Conservation (phyloP, 2,888 invertebrate species). For the Coenonympha glycerion region DNA sequence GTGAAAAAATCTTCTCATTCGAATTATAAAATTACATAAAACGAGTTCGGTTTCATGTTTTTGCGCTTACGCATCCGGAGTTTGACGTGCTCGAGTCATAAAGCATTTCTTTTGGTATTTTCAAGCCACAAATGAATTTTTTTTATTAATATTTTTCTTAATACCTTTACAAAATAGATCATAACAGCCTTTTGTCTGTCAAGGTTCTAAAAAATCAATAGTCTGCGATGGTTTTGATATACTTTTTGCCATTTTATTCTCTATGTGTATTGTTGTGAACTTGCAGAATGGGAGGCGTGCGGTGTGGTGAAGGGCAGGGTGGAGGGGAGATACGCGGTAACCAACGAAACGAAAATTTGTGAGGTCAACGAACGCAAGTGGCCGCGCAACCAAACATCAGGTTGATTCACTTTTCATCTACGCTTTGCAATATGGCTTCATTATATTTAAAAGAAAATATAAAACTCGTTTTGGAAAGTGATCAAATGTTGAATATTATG, state of each 20-base stretch:
- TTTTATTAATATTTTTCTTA: not conserved
- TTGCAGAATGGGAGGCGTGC: constrained; percentile 52
- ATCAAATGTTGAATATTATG: constrained; percentile 4
- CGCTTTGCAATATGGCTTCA: constrained; percentile 52
- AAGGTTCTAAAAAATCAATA: not conserved
- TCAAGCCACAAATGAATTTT: constrained; percentile 17
- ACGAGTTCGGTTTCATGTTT: constrained; percentile 39
- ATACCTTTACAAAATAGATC: constrained; percentile 11
- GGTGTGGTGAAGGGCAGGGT: constrained; percentile 32
- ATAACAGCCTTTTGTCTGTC: constrained; percentile 11
- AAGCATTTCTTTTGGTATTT: constrained; percentile 28
- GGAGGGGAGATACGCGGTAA: constrained; percentile 46
- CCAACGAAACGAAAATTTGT: constrained; percentile 76
- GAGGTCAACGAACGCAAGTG: constrained; percentile 71
- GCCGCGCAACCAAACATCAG: constrained; percentile 68
- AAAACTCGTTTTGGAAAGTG: constrained; percentile 47
- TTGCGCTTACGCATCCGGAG: constrained; percentile 36
- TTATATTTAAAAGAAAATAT: constrained; percentile 33
- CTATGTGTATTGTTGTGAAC: constrained; percentile 46
- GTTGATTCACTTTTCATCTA: constrained; percentile 76
- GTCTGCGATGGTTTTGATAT: constrained; percentile 1
- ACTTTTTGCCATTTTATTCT: constrained; percentile 41
- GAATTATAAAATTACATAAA: constrained; percentile 34
- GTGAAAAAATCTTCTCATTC: constrained; percentile 29
- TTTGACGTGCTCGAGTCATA: constrained; percentile 23